Percentiles rank a stretch among this genome's conserved stretches.
Conservation (phyloP, 2,113 vertebrate genomes). For the Perca fluviatilis region DNA sequence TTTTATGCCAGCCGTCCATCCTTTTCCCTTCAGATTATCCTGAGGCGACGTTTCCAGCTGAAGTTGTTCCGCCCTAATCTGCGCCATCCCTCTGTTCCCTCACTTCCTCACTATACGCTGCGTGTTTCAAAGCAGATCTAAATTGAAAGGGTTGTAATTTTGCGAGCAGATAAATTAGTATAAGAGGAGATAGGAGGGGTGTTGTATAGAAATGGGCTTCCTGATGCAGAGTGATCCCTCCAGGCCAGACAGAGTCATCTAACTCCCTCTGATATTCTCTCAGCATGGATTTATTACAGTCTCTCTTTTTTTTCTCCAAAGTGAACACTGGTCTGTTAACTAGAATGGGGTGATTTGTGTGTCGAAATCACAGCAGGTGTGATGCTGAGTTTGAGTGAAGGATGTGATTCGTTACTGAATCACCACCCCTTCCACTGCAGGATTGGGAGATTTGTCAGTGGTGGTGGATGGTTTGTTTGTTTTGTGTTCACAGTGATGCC, state of each 20-base stretch:
- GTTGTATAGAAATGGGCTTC: conserved; percentile 65
- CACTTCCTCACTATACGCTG: conserved; percentile 35
- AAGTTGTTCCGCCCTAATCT: conserved; percentile 65
- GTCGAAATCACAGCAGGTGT: conserved; percentile 43
- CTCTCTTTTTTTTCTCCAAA: conserved; percentile 24
- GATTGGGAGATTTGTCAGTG: conserved; percentile 34
- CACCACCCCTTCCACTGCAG: conserved; percentile 10
- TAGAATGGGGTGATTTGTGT: conserved; percentile 60
- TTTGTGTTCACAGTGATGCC: conserved; percentile 8
- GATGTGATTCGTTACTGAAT: conserved; percentile 40
- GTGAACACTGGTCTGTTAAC: conserved; percentile 54
- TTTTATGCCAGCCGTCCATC: conserved; percentile 64
- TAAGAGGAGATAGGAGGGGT: conserved; percentile 57
- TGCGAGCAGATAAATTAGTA: conserved; percentile 61
- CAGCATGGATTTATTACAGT: conserved; percentile 59
- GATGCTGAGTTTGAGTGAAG: conserved; percentile 41
- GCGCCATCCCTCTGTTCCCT: conserved; percentile 45
- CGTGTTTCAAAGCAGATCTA: conserved; percentile 66
- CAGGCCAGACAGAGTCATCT: conserved; percentile 72
- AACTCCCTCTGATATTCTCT: conserved; percentile 71
- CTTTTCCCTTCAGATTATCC: conserved; percentile 71
- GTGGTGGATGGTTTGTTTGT: conserved; percentile 10
- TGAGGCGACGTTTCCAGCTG: conserved; percentile 37
- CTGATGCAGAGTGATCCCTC: conserved; percentile 71
- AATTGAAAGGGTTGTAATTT: conserved; percentile 73